Conservation (phyloP, 1,140 invertebrate species). For the Drosophila sp. region DNA sequence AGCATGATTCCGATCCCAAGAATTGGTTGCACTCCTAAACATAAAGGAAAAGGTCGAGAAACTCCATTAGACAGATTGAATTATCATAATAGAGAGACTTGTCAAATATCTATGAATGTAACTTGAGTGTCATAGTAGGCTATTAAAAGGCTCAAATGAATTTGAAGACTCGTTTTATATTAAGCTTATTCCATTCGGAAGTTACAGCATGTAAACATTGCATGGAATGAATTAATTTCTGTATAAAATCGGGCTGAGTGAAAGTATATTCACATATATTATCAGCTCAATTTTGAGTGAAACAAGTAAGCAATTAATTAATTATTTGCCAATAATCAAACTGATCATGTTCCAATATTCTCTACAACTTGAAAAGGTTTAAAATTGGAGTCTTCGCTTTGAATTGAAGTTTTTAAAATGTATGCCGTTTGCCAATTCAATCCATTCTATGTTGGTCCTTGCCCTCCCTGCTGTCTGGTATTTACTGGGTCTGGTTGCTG, state of each 20-base stretch:
- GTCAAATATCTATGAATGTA: neutral
- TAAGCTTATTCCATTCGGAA: conserved; percentile 33
- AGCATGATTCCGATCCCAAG: too few species aligned
- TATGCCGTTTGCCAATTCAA: conserved; percentile 43
- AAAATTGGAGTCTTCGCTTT: neutral
- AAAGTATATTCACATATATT: conserved; percentile 41
- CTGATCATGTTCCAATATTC: neutral
- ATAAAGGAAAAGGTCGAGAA: neutral
- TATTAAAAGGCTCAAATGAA: neutral
- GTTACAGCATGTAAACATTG: conserved; percentile 26
- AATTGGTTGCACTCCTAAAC: neutral
- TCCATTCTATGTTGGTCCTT: conserved; percentile 47
- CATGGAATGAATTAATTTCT: conserved; percentile 19
- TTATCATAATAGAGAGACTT: neutral
- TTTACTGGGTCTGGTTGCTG: conserved; percentile 20
- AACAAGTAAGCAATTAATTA: neutral
- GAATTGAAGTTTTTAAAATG: conserved; percentile 12
- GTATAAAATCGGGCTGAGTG: neutral
- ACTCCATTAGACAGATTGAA: neutral
- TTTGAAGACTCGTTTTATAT: neutral
- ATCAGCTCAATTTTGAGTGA: conserved; percentile 9
- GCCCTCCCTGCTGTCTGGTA: conserved; percentile 30
- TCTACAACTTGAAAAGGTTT: neutral
- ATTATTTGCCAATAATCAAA: neutral
- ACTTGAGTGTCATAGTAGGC: conserved; percentile 14